Evolutionary conservation across 2,113 vertebrate species (phyloP), one percentile per base, ranked within the genome.

Genomic region (Apodemus sylvaticus): DNA sequence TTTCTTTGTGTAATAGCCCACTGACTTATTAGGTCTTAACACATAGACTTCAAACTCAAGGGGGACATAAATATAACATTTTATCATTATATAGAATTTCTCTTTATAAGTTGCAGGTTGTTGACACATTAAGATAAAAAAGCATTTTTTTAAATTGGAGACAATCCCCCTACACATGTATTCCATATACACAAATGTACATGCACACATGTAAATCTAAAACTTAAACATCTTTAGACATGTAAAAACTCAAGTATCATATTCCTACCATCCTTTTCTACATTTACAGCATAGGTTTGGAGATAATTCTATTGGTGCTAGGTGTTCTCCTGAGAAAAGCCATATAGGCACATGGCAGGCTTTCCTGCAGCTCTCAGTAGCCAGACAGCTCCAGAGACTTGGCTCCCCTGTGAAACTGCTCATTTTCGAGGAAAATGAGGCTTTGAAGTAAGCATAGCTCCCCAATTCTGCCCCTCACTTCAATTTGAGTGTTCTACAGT

Each of bases 401-500:
- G 19, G 14, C 11, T 93, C 77, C 34, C 7, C 93, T 94, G 74
- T 97, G 96, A 96, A 95, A 97, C 97, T 86, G 93, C 70, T 96
- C 96, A 0, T 90, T 0, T 73, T 93, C 87, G 94, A 97, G 90
- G 86, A 83, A 96, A 88, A 97, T 91, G 97, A 97, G 73, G 86
- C 91, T 86, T 97, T 97, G n/a, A 78, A 88, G 89, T 90, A 96
- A 55, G 91, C 92, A 68, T 73, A 91, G 88, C 71, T 79, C 90
- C 86, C 90, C 85, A 39, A 91, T 97, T 97, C 86, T 97, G 86
- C 77, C 86, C 36, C 85, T 96, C 88, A 97, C 94, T 91, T 86
- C 95, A 97, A 97, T 97, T 98, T 96, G 55, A 97, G 96, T 97
- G 95, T 97, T 98, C 98, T 90, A 85, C 95, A 97, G 91, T 98